Percentiles rank a stretch among this genome's conserved stretches.
Evolutionary conservation across 2,113 vertebrate species (phyloP).

Genomic region (Cephalophus harveyi): DNA sequence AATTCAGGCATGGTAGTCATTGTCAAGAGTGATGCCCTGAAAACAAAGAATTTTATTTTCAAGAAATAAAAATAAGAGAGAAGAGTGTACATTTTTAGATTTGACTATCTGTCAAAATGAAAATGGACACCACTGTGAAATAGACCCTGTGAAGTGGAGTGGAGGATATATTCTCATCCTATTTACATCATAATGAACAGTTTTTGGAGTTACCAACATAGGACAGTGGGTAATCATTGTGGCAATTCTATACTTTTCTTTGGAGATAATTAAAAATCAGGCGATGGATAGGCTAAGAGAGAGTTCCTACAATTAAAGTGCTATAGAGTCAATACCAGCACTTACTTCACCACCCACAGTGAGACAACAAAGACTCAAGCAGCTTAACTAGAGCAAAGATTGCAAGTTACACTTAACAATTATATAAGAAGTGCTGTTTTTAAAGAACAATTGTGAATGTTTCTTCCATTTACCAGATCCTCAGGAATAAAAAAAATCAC

Average conservation of each 20-base stretch:
- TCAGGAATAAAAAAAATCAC: background rate
- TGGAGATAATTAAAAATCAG: slow-evolving; percentile 25
- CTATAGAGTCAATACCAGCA: background rate
- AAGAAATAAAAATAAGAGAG: background rate
- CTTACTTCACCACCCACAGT: background rate
- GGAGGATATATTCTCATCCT: background rate
- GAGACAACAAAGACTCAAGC: background rate
- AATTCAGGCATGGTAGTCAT: background rate
- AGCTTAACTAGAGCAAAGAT: background rate
- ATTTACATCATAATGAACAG: slow-evolving; percentile 3
- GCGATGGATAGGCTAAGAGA: background rate
- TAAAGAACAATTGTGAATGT: background rate
- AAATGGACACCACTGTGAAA: background rate
- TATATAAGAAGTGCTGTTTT: background rate
- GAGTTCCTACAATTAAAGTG: slow-evolving; percentile 46
- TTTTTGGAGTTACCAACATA: background rate
- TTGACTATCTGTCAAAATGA: slow-evolving; percentile 8
- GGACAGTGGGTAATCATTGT: background rate
- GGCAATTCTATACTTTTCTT: background rate
- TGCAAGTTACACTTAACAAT: background rate
- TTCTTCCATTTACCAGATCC: slow-evolving; percentile 2
- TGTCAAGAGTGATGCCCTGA: background rate
- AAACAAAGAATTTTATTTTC: slow-evolving; percentile 10
- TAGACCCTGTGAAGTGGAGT: background rate
- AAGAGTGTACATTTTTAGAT: background rate